Evolutionary conservation across 2,113 vertebrate species (phyloP).

Genomic region (Xiphias gladius): DNA sequence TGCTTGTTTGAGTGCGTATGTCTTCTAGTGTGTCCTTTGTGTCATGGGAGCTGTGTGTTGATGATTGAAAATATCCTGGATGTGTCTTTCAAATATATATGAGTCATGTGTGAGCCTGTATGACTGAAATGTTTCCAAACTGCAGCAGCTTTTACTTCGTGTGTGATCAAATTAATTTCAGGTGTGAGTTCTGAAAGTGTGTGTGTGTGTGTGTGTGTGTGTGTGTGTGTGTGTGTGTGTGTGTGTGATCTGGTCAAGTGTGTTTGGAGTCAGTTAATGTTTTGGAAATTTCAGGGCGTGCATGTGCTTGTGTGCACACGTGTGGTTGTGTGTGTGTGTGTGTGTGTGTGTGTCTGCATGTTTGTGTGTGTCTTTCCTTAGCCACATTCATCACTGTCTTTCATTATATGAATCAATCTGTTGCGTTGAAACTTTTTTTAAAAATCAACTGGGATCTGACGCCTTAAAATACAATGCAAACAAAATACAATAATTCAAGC

Average conservation of each 20-base stretch:
- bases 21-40: constrained; percentile 38
- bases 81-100: neutral
- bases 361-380: neutral
- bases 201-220: neutral
- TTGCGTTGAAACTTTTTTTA: too few species aligned
- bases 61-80: constrained; percentile 15
- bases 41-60: neutral
- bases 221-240: constrained; percentile 3
- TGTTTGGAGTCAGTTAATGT: constrained; percentile 11
- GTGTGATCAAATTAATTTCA: neutral
- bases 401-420: too few species aligned
- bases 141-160: fast-evolving
- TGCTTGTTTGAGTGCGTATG: constrained; percentile 54
- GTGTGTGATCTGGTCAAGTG: neutral
- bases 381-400: neutral
- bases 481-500: too few species aligned
- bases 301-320: neutral
- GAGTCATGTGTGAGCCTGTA: neutral
- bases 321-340: neutral
- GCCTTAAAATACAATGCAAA: too few species aligned
- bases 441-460: too few species aligned
- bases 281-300: constrained; percentile 43
- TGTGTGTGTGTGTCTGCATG: neutral
- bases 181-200: neutral
- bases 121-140: neutral